phyloP scores from a whole-genome alignment of 2,888 invertebrate genomes.

The Plagodis dolabraria region DNA sequence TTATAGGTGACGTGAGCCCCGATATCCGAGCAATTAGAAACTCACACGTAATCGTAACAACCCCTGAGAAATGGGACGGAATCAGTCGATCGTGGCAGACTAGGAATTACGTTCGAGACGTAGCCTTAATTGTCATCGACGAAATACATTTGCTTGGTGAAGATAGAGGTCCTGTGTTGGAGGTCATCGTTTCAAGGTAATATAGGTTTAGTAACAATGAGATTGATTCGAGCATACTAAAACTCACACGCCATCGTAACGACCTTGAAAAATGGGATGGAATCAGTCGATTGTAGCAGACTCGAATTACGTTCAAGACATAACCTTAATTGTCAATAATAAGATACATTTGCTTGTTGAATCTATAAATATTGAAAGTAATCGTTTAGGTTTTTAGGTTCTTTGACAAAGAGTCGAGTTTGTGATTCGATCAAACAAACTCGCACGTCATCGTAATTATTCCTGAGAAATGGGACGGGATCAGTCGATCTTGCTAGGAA shows the following conservation, averaged over 20 bases:
- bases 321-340: slow-evolving; percentile 97
- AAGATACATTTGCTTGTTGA: slow-evolving; percentile 98
- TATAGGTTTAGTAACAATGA: too few relatives aligned
- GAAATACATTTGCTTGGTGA: slow-evolving; percentile 98
- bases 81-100: slow-evolving; percentile 99
- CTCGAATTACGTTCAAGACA: slow-evolving; percentile 95
- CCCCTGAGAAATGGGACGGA: slow-evolving; percentile 99
- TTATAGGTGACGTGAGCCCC: slow-evolving; percentile 88
- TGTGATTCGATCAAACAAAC: slow-evolving; percentile 88
- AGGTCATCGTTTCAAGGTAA: slow-evolving; percentile 92
- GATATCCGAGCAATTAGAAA: slow-evolving; percentile 92
- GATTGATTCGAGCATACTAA: too few relatives aligned
- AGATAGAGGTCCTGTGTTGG: slow-evolving; percentile 95
- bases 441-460: slow-evolving; percentile 98
- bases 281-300: slow-evolving; percentile 99
- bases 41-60: slow-evolving; percentile 98
- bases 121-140: slow-evolving; percentile 97
- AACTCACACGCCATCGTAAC: too few relatives aligned
- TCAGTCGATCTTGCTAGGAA: slow-evolving; percentile 97
- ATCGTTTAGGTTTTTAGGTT: slow-evolving; percentile 90
- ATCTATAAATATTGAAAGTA: slow-evolving; percentile 96
- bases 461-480: slow-evolving; percentile 99
- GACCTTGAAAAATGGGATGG: slow-evolving; percentile 95
- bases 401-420: slow-evolving; percentile 5
- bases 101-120: slow-evolving; percentile 95